These are phyloP conservation scores for Xiphophorus couchianus DNA, from an alignment of 2,113 vertebrate genomes.

Conservation along the genomic window DNA sequence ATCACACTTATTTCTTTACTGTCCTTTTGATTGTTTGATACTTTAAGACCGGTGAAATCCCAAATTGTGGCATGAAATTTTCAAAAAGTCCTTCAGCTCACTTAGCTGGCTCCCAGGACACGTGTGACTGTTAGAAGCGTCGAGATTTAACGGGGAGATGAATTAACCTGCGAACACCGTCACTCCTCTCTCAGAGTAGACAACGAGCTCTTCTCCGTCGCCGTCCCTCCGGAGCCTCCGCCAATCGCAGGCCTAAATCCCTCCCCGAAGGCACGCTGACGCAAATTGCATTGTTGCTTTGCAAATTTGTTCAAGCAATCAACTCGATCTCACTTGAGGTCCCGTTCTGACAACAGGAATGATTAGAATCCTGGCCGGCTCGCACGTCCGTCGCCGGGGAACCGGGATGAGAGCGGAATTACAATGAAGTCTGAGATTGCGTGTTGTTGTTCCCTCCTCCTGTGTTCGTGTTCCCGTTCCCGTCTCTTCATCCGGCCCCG, in stretches of 20 bases:
- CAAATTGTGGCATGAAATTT: neutral
- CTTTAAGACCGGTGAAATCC: neutral
- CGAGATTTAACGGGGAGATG: conserved; percentile 38
- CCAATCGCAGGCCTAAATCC: conserved; percentile 36
- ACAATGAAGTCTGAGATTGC: conserved; percentile 74
- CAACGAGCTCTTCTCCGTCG: conserved; percentile 15
- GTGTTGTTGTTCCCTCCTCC: conserved; percentile 62
- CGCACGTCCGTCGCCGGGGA: conserved; percentile 56
- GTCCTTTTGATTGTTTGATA: neutral
- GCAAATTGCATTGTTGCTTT: conserved; percentile 80
- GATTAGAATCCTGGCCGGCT: conserved; percentile 76
- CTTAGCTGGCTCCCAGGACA: neutral
- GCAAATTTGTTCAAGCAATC: conserved; percentile 82
- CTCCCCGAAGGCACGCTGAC: conserved; percentile 46
- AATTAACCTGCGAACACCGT: conserved; percentile 34
- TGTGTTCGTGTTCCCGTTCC: conserved; percentile 33
- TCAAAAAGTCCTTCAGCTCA: neutral
- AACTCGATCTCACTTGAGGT: conserved; percentile 75
- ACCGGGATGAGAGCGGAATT: conserved; percentile 71
- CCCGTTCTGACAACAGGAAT: conserved; percentile 72
- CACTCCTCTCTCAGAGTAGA: conserved; percentile 17
- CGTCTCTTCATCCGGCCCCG: conserved; percentile 26
- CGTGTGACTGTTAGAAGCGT: conserved; percentile 16
- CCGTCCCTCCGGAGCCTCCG: conserved; percentile 33
- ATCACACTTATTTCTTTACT: too few relatives aligned